Percentiles rank a stretch among this genome's conserved stretches.
These are phyloP conservation scores for Cyprinodon tularosa DNA, from an alignment of 2,113 vertebrate species.

Conservation along the genomic window DNA sequence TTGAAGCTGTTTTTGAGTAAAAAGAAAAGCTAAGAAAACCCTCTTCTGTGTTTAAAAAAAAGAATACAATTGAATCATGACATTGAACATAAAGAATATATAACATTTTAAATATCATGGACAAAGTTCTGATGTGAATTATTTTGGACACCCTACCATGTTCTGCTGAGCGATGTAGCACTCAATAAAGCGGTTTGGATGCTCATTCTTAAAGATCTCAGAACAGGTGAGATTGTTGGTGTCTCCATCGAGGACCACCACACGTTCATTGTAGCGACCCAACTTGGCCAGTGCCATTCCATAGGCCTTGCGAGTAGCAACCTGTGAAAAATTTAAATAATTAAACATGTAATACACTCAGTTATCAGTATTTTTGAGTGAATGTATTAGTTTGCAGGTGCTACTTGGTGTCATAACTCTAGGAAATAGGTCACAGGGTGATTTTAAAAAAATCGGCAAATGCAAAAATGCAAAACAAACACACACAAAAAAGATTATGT, in stretches of 20 bases:
- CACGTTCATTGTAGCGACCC: slow-evolving; percentile 87
- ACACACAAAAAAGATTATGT: background rate
- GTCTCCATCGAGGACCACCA: slow-evolving; percentile 91
- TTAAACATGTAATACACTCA: background rate
- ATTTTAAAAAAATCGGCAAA: too few relatives aligned
- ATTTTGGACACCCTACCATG: slow-evolving; percentile 81
- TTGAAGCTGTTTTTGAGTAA: background rate
- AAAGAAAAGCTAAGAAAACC: background rate
- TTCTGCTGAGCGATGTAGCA: slow-evolving; percentile 97
- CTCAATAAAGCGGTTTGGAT: slow-evolving; percentile 91
- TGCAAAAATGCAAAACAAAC: background rate
- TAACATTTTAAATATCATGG: background rate
- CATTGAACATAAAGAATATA: background rate
- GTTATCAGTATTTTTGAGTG: background rate
- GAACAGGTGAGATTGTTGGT: slow-evolving; percentile 96
- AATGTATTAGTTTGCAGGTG: background rate
- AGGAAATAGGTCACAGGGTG: background rate
- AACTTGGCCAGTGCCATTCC: slow-evolving; percentile 90
- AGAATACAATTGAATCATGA: background rate
- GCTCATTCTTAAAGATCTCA: slow-evolving; percentile 93
- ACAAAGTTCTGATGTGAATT: background rate
- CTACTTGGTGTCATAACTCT: background rate
- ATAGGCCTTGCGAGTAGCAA: slow-evolving; percentile 92
- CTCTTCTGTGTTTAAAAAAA: slow-evolving; percentile 2
- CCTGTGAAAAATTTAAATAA: slow-evolving; percentile 66